Evolutionary conservation across 2,888 invertebrate species (phyloP).

Genomic region (Harpalus rufipes): DNA sequence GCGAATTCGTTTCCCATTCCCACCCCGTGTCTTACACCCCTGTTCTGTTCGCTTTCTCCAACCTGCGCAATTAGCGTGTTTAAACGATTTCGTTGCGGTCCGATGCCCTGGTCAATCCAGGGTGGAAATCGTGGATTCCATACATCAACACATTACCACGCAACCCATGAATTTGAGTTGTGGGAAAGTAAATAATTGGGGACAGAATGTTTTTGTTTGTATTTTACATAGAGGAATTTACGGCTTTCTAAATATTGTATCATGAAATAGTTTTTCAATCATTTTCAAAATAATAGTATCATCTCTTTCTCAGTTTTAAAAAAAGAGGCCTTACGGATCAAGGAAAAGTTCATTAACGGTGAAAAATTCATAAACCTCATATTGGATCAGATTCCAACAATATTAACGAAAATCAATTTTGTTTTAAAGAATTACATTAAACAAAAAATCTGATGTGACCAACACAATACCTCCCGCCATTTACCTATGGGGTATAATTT

Average conservation of each 20-base stretch:
- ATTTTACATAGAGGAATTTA: background rate
- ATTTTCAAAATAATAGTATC: background rate
- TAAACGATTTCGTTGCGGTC: slow-evolving; percentile 72
- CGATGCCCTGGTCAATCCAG: slow-evolving; percentile 61
- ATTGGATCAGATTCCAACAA: no score
- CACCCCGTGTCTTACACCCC: slow-evolving; percentile 66
- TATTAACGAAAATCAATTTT: no score
- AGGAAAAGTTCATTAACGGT: no score
- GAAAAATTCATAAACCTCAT: no score
- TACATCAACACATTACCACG: slow-evolving; percentile 1
- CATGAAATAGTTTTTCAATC: background rate
- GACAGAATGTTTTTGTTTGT: background rate
- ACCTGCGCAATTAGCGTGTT: slow-evolving; percentile 72
- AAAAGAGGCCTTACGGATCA: no score
- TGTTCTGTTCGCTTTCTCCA: slow-evolving; percentile 66
- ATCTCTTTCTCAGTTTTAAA: no score
- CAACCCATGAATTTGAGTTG: background rate
- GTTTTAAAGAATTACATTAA: no score
- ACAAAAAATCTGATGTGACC: no score
- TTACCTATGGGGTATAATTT: no score
- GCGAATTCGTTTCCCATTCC: slow-evolving; percentile 66
- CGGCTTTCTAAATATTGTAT: background rate
- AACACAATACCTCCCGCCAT: no score
- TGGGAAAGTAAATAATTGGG: background rate
- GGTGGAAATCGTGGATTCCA: slow-evolving; percentile 1